Base-by-base conservation (phyloP, 2,113 vertebrate species). In the Hystrix cristata region DNA sequence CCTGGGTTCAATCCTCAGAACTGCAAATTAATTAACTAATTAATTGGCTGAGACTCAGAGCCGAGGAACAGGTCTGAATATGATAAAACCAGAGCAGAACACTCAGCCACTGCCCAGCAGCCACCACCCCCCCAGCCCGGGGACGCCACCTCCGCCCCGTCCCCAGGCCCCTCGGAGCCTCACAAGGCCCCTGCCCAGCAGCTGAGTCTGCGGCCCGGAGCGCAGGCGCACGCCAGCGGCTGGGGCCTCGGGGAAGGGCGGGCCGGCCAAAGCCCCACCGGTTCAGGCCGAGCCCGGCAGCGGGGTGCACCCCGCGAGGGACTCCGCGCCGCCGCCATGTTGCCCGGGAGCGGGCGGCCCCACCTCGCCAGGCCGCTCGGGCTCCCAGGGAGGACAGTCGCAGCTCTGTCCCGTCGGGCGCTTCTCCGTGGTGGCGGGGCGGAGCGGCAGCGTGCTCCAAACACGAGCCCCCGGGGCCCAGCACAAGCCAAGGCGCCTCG, bases 91-190 rank as follows among this genome's bases (percentile, higher is more conserved):
- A n/a, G 78, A 76, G 43, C 38, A 67, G 65, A 43, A 59, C 4
- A 0, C 29, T 27, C 1, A 16, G 43, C 51, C 13, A 15, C 25
- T 1, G 64, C 11, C 55, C 55, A 8, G 46, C 6, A 48, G 15
- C n/a, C 7, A 72, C 14, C 51, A 53, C 46, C 55, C 19, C 55
- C 64, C 71, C 14, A n/a, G 69, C 27, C 65, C 53, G 31, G 27
- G 48, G 60, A 71, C 18, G 29, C 57, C 59, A 43, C 57, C 64
- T 3, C 65, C 34, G 48, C 34, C 5, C 27, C n/a, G 80, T 31
- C 31, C 81, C 65, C 80, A 59, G 4, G 76, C 78, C 21, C 13
- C 38, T 38, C 38, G 38, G 10, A 65, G 48, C 38, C 72, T 55
- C 65, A 43, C 48, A 55, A 15, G 43, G 6, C 12, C 78, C 11